Evolutionary conservation across 2,113 vertebrate genomes (phyloP), one percentile per base, ranked within the genome.

Genomic region (Callopanchax toddi): DNA sequence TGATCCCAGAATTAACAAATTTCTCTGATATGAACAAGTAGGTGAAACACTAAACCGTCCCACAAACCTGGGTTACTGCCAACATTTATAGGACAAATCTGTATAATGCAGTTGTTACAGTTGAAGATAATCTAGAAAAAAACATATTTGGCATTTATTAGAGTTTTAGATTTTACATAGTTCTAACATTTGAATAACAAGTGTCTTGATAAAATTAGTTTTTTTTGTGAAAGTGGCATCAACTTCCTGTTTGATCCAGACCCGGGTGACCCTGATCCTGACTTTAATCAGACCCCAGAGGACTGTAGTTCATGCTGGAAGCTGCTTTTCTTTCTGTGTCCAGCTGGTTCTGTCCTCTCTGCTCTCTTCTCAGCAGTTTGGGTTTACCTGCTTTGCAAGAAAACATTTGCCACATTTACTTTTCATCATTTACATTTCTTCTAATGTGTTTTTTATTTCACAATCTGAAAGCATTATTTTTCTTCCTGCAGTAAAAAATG

Each of bases 301-400:
- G 48, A 58, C 5, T 23, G 46, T 4, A 3, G 2, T 6, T 16
- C 32, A 13, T 77, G 63, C 37, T 74, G 78, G 70, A 72, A 2
- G 10, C 59, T 87, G 52, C 58, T 83, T 40, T 56, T 53, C 18
- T 64, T 32, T 32, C 17, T 87, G 34, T 83, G 67, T 78, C 73
- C 67, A 29, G 45, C 44, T 12, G 15, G n/a, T 21, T 50, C 76
- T 12, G 12, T 67, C 32, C 11, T 83, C 36, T 79, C 55, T 16
- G 46, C 58, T 52, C 22, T 85, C 37, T 16, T 87, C 25, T 62
- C 67, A 1, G 52, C 60, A 1, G 4, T 63, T 57, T 9, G 74
- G 20, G 32, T 80, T 61, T 71, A 70, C 46, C 8, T 11, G 8
- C 3, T 62, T 54, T 80, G 56, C 37, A 15, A 8, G 1, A 78